phyloP scores from a whole-genome alignment of 1,140 invertebrate genomes.

The Drosophila sproati region DNA sequence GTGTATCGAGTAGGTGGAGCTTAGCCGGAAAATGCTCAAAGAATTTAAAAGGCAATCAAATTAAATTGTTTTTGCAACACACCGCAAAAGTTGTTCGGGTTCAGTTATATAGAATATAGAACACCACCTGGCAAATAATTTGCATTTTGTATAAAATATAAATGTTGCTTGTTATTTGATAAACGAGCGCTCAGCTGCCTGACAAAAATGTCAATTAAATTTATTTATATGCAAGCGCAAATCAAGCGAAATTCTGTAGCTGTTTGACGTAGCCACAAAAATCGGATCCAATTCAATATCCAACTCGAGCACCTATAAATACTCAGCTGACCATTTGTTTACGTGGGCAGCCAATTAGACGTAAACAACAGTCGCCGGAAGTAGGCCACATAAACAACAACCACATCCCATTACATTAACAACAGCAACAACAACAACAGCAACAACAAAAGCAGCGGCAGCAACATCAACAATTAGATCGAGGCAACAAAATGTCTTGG shows the following conservation, averaged over 20 bases:
- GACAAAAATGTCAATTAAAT: conserved; percentile 69
- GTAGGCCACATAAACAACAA: conserved; percentile 63
- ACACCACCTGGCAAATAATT: conserved; percentile 17
- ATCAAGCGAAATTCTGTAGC: conserved; percentile 50
- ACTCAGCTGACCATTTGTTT: conserved; percentile 75
- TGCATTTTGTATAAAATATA: conserved; percentile 27
- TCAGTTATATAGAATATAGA: conserved; percentile 10
- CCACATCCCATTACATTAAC: conserved; percentile 20
- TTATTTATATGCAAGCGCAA: conserved; percentile 64
- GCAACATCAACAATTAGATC: conserved; percentile 15
- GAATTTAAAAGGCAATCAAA: conserved; percentile 81
- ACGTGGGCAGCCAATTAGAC: conserved; percentile 69
- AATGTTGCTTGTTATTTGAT: conserved; percentile 39
- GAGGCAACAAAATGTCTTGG: conserved; percentile 8
- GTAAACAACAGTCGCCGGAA: conserved; percentile 76
- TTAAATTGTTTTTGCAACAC: conserved; percentile 76
- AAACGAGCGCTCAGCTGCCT: conserved; percentile 64
- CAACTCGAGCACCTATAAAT: conserved; percentile 57
- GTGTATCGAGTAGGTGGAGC: neutral
- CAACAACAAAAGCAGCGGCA: neutral
- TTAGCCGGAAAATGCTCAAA: conserved; percentile 36
- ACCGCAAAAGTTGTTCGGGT: conserved; percentile 54
- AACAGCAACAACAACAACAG: conserved; percentile 9
- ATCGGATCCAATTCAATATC: conserved; percentile 35
- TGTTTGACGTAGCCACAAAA: conserved; percentile 49